Evolutionary conservation across 2,797 vertebrate species (phyloP).

Genomic region (Carapus acus): DNA sequence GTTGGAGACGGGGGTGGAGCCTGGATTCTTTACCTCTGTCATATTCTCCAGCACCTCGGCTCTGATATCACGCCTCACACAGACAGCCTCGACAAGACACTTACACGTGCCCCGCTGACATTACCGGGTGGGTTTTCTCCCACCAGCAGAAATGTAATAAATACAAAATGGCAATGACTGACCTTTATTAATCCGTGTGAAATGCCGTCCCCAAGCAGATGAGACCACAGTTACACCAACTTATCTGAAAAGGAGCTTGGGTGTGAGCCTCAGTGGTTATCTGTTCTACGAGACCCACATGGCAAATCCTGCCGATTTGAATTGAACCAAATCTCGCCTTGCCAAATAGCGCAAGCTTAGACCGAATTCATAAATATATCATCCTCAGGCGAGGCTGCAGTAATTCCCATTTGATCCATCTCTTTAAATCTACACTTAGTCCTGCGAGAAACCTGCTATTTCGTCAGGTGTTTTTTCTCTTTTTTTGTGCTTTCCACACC

Average conservation of each 20-base stretch:
- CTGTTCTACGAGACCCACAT: conserved; percentile 8
- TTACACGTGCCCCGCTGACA: conserved; percentile 11
- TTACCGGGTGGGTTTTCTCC: conserved; percentile 19
- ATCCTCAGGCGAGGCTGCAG: background rate
- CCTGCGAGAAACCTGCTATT: background rate
- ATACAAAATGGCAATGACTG: conserved; percentile 9
- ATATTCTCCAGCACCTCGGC: background rate
- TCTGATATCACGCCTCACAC: conserved; percentile 23
- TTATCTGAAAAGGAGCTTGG: conserved; percentile 6
- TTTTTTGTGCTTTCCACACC: background rate
- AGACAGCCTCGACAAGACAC: conserved; percentile 11
- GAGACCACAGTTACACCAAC: conserved; percentile 4
- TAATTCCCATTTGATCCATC: background rate
- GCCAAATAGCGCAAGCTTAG: background rate
- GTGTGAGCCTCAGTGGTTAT: conserved; percentile 1
- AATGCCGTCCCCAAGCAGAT: background rate
- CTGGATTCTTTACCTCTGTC: too few species aligned
- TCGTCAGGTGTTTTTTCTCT: too few species aligned
- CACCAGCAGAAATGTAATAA: conserved; percentile 21
- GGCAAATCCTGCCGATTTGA: conserved; percentile 4
- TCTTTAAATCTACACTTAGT: background rate
- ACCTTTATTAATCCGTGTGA: conserved; percentile 16
- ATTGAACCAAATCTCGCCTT: background rate
- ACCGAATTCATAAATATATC: background rate
- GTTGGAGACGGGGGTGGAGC: too few species aligned